These are phyloP conservation scores for Pterostichus niger DNA, from an alignment of 2,888 invertebrate species.

Conservation along the genomic window DNA sequence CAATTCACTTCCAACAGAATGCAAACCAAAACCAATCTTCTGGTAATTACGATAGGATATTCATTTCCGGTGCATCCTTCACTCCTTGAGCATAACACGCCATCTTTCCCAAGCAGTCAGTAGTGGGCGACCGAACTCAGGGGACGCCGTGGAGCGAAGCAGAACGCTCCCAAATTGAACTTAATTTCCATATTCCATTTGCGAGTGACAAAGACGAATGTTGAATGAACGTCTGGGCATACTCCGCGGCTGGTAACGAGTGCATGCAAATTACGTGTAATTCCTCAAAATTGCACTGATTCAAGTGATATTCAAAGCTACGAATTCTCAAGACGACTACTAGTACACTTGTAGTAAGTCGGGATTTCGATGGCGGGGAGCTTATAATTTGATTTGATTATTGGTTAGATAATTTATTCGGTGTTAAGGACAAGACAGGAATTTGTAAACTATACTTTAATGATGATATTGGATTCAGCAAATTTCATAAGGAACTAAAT, in stretches of 20 bases:
- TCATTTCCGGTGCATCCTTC: slow-evolving; percentile 53
- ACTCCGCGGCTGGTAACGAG: slow-evolving; percentile 22
- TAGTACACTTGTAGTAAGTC: not conserved
- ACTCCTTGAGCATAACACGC: slow-evolving; percentile 14
- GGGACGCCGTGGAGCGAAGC: not conserved
- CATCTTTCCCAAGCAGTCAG: not conserved
- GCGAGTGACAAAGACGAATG: slow-evolving; percentile 63
- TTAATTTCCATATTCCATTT: slow-evolving; percentile 66
- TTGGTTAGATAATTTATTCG: not conserved
- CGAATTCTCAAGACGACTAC: not conserved
- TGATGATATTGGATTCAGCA: too few species aligned
- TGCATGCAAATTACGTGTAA: slow-evolving; percentile 61
- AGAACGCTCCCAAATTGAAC: slow-evolving; percentile 61
- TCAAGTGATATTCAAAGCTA: slow-evolving; percentile 22
- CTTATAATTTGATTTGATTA: slow-evolving; percentile 10
- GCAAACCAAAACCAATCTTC: not conserved
- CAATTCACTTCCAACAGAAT: not conserved
- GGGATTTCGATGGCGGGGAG: not conserved
- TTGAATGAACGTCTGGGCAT: slow-evolving; percentile 49
- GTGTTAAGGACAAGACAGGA: not conserved
- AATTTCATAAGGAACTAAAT: too few species aligned
- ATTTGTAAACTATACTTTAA: not conserved
- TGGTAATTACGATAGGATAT: slow-evolving; percentile 45
- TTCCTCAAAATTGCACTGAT: slow-evolving; percentile 58
- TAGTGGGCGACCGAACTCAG: slow-evolving; percentile 15